Conservation (phyloP, 2,888 invertebrate genomes). For the Tridacna gigas region DNA sequence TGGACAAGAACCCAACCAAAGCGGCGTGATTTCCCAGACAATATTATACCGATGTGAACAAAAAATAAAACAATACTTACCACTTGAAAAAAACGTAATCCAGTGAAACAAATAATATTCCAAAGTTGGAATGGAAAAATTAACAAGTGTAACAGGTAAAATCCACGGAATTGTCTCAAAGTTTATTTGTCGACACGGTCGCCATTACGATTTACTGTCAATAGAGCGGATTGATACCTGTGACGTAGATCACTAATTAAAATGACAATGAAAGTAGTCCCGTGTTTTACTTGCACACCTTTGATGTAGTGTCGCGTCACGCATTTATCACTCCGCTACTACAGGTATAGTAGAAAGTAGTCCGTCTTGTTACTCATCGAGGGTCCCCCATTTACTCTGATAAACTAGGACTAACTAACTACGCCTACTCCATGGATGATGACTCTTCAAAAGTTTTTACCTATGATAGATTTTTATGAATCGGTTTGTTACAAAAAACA, state of each 20-base stretch:
- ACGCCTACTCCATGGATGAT: too few relatives aligned
- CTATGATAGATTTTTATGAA: too few relatives aligned
- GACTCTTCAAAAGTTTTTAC: too few relatives aligned
- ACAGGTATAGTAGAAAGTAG: conserved; percentile 68
- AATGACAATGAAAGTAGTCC: conserved; percentile 65
- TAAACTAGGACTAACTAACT: too few relatives aligned
- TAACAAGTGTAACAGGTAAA: conserved; percentile 50
- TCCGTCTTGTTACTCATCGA: conserved; percentile 41
- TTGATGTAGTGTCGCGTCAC: conserved; percentile 31
- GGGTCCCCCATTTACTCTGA: too few relatives aligned
- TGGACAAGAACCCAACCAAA: neutral
- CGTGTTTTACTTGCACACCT: neutral
- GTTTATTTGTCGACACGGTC: conserved; percentile 40
- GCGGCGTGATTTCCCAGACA: neutral
- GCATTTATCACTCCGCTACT: conserved; percentile 60
- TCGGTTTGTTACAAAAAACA: too few relatives aligned
- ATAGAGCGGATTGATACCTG: conserved; percentile 63
- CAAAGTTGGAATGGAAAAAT: conserved; percentile 12
- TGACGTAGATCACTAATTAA: conserved; percentile 60
- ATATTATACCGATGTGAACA: neutral
- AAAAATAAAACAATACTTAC: conserved; percentile 36
- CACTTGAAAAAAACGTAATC: conserved; percentile 17
- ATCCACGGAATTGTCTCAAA: conserved; percentile 33
- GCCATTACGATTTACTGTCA: conserved; percentile 65
- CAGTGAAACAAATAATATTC: conserved; percentile 25